Conservation (phyloP, 1,140 invertebrate genomes). For the Archivesica marissinica region DNA sequence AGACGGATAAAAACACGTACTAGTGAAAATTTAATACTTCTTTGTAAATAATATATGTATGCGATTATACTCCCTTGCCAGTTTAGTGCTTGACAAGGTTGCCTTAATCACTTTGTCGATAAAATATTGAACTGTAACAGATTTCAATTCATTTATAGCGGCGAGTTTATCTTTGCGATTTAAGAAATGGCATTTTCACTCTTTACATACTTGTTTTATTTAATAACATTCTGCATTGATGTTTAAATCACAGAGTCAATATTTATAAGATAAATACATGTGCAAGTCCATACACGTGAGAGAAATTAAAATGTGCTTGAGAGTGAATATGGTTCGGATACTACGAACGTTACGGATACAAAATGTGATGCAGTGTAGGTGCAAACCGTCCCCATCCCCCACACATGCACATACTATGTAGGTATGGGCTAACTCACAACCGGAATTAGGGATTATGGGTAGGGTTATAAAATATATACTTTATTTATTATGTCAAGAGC, state of each 20-base stretch:
- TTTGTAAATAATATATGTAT: conserved; percentile 31
- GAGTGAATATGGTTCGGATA: too few relatives aligned
- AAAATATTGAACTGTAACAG: not conserved
- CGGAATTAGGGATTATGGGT: too few relatives aligned
- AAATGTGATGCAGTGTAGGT: too few relatives aligned
- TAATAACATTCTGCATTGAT: not conserved
- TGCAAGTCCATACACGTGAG: not conserved
- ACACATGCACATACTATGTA: too few relatives aligned
- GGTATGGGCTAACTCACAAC: too few relatives aligned
- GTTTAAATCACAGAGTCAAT: conserved; percentile 10
- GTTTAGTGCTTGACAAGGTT: not conserved
- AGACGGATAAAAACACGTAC: not conserved
- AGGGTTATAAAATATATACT: too few relatives aligned
- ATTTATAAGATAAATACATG: conserved; percentile 16
- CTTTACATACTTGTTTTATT: not conserved
- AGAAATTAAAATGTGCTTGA: too few relatives aligned
- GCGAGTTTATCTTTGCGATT: conserved; percentile 14
- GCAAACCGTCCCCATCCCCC: too few relatives aligned
- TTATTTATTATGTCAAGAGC: too few relatives aligned
- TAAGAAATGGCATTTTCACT: conserved; percentile 13
- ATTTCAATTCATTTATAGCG: not conserved
- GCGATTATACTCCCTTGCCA: not conserved
- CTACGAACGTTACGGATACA: too few relatives aligned
- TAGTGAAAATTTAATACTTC: conserved; percentile 5
- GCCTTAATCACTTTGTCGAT: conserved; percentile 17